Conservation (phyloP, 1,140 invertebrate genomes). For the Stenopsyche tienmushanensis region DNA sequence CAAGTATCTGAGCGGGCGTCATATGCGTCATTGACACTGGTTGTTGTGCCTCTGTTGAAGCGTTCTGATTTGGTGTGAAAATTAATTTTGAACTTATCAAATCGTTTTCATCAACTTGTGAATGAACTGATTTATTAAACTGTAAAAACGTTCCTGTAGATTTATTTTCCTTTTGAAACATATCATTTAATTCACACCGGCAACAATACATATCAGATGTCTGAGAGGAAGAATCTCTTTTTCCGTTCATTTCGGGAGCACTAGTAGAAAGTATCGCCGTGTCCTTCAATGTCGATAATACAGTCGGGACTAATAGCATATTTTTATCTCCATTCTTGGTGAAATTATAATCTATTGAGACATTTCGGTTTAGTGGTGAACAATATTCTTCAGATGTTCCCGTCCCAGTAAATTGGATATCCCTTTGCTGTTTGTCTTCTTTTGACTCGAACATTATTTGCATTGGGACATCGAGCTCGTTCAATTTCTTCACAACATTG, state of each 20-base stretch:
- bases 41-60: constrained; percentile 9
- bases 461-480: constrained; percentile 26
- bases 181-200: constrained; percentile 8
- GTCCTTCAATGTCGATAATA: not conserved
- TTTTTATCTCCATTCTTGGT: not conserved
- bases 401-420: not conserved
- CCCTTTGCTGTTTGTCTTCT: not conserved
- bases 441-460: not conserved
- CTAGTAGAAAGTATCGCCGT: too few species aligned
- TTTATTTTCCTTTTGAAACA: not conserved
- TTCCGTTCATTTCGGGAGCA: not conserved
- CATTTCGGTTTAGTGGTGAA: constrained; percentile 18
- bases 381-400: not conserved
- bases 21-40: constrained; percentile 37
- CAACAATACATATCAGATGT: constrained; percentile 22
- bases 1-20: constrained; percentile 36
- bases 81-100: constrained; percentile 23
- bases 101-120: constrained; percentile 28
- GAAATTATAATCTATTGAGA: not conserved
- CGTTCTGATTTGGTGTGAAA: constrained; percentile 24
- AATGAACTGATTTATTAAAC: not conserved
- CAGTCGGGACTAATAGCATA: not conserved
- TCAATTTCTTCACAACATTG: constrained; percentile 31
- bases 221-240: constrained; percentile 19
- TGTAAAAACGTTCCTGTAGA: constrained; percentile 13